Base-by-base conservation (phyloP, 2,797 vertebrate species). In the Sphenodon punctatus region DNA sequence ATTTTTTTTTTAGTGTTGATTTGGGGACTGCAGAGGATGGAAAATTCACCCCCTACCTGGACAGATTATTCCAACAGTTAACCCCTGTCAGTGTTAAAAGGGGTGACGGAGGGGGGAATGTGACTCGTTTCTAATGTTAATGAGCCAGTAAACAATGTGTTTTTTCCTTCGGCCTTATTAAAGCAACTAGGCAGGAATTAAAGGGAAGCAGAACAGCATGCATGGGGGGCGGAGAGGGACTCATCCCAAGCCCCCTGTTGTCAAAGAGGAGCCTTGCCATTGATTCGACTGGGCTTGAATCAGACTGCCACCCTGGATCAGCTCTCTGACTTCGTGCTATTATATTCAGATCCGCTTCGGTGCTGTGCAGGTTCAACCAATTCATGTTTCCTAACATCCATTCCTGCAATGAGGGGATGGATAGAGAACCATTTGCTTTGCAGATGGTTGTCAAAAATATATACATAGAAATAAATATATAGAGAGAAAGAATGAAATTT, bases 351-450 rank as follows among this genome's bases (percentile, higher is more conserved):
- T 73, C 22, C 77, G 39, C 82, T 89, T 89, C 84, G 81, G 63
- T 75, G 82, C 68, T 74, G 22, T 34, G 63, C 82, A 86, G 86
- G 87, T 63, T 68, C 83, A 85, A 80, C 59, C 74, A 58, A 66
- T 88, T 79, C 56, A 81, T 67, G 56, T 85, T 51, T 79, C 74
- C n/a, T 89, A 85, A 65, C 81, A 78, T 88, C 86, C 56, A 80
- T 59, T 79, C 19, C 84, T 78, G 80, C 78, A 75, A 30, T 9
- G 56, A 90, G 48, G 86, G 88, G 93, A 83, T n/a, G 22, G 36
- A 14, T 34, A 22, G 55, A 36, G 71, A 91, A 86, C 86, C 89
- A 68, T 82, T 85, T 85, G 86, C 10, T 89, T 90, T 88, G 86
- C 25, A 66, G 80, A 85, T 65, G 74, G 82, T 85, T n/a, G n/a